Evolutionary conservation across 2,797 vertebrate species (phyloP).

Genomic region (Botia almorhae): DNA sequence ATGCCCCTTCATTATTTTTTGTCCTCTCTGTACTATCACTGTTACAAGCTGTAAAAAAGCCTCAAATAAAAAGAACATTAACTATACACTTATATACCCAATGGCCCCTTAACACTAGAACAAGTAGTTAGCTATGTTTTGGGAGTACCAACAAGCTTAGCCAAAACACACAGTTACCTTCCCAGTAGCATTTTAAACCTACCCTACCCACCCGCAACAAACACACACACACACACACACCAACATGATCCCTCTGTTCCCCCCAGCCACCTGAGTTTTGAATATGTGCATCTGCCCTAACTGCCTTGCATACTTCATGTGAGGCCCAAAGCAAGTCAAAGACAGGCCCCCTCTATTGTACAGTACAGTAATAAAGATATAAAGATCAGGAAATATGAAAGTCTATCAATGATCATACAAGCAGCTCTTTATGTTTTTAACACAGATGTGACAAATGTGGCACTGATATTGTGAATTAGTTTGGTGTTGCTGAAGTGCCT

Average conservation of each 20-base stretch:
- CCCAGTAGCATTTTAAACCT: not conserved
- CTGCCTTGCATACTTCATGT: constrained; percentile 6
- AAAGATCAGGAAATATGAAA: not conserved
- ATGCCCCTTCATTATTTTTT: too few species aligned
- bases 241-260: not conserved
- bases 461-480: not conserved
- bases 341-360: not conserved
- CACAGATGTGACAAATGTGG: not conserved
- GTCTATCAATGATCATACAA: not conserved
- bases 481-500: not conserved
- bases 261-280: not conserved
- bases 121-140: not conserved
- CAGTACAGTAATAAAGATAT: not conserved
- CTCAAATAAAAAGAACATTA: not conserved
- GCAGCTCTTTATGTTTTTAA: not conserved
- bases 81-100: not conserved
- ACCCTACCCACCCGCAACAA: too few species aligned
- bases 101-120: not conserved
- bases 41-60: not conserved
- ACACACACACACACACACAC: not conserved
- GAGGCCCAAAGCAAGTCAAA: not conserved
- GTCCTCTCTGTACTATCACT: too few species aligned
- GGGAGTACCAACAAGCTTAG: not conserved
- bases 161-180: not conserved
- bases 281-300: constrained; percentile 6